Conservation (phyloP, 1,140 invertebrate species). For the Pseudobourletiella spinata region DNA sequence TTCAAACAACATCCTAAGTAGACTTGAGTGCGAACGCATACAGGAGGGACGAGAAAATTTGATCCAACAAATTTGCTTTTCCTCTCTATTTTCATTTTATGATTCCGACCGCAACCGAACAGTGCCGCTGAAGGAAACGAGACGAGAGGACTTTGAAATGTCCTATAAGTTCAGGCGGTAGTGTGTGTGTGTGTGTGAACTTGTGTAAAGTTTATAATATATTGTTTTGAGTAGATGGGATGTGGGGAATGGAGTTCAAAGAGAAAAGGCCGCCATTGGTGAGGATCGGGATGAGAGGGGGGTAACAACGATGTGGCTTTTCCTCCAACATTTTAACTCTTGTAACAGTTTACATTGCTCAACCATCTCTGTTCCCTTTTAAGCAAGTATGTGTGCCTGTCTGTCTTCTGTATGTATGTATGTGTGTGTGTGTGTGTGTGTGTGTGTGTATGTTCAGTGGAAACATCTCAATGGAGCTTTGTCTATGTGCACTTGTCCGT, state of each 20-base stretch:
- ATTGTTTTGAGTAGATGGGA: neutral
- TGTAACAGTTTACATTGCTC: conserved; percentile 8
- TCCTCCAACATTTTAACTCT: conserved; percentile 3
- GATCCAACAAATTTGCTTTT: conserved; percentile 5
- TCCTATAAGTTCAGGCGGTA: conserved; percentile 1
- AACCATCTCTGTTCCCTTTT: neutral
- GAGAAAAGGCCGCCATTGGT: conserved; percentile 1
- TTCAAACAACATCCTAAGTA: too few species aligned
- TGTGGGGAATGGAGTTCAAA: conserved; percentile 7
- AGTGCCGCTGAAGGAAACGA: neutral
- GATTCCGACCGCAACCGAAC: neutral
- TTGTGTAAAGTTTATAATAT: neutral
- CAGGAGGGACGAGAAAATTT: too few species aligned
- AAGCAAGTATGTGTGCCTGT: too few species aligned
- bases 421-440: neutral
- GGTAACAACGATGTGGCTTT: neutral
- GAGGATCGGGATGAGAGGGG: neutral
- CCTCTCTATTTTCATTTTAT: neutral
- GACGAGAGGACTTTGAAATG: neutral
- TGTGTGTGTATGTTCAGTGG: neutral
- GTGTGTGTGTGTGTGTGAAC: neutral
- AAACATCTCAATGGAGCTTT: neutral
- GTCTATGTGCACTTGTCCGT: neutral
- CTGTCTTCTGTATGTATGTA: too few species aligned
- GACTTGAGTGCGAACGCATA: too few species aligned